A percentile compares a stretch with the other conserved stretches of the same genome.
Evolutionary conservation across 2,797 vertebrate species (phyloP).

Genomic region (Epinephelus malabaricus): DNA sequence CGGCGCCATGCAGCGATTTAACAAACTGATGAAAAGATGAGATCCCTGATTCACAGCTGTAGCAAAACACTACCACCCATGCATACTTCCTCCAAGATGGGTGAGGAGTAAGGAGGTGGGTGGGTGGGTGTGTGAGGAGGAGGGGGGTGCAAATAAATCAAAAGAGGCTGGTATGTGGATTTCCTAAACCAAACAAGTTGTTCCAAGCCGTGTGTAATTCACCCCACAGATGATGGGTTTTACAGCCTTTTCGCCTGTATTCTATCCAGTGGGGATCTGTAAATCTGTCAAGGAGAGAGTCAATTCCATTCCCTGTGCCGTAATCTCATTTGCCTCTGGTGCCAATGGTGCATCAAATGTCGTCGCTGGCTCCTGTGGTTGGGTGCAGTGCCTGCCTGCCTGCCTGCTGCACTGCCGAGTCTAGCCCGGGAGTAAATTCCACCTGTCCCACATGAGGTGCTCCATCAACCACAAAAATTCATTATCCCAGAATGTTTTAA

Average conservation of each 20-base stretch:
- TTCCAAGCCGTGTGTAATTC: conserved; percentile 86
- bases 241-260: conserved; percentile 82
- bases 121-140: conserved; percentile 1
- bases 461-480: conserved; percentile 83
- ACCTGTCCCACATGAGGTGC: conserved; percentile 83
- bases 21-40: conserved; percentile 48
- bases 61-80: conserved; percentile 48
- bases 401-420: conserved; percentile 49
- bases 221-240: conserved; percentile 87
- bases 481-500: conserved; percentile 86
- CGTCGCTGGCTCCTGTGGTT: conserved; percentile 62
- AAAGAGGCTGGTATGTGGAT: conserved; percentile 70
- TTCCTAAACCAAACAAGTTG: conserved; percentile 86
- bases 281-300: conserved; percentile 87
- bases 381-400: conserved; percentile 53
- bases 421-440: conserved; percentile 79
- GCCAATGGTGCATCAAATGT: conserved; percentile 85
- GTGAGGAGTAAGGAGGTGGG: conserved; percentile 21
- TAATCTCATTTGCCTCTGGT: conserved; percentile 88
- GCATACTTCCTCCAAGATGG: conserved; percentile 30
- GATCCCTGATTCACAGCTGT: conserved; percentile 46
- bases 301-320: conserved; percentile 81
- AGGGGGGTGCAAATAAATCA: conserved; percentile 77
- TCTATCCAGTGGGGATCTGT: conserved; percentile 85
- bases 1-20: conserved; percentile 21